phyloP scores from a whole-genome alignment of 2,888 invertebrate species.

The Hemithea aestivaria region DNA sequence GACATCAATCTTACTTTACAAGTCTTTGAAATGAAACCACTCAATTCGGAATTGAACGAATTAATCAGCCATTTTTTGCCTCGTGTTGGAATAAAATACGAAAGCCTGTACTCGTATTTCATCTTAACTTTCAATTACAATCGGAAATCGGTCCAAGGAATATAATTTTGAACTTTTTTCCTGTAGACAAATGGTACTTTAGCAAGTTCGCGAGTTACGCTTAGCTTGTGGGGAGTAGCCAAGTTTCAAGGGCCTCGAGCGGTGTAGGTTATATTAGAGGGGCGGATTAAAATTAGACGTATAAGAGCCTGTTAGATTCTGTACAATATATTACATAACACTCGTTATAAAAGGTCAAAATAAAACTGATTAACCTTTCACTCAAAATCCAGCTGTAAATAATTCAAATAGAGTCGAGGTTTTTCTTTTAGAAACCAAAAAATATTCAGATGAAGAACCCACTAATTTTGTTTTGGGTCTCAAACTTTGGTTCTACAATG shows the following conservation, averaged over 20 bases:
- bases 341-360: too few species aligned
- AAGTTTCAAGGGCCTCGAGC: slow-evolving; percentile 34
- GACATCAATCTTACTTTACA: neutral
- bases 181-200: slow-evolving; percentile 45
- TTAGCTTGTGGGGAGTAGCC: slow-evolving; percentile 26
- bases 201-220: slow-evolving; percentile 40
- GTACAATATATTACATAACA: too few species aligned
- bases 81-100: slow-evolving; percentile 12
- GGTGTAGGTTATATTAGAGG: slow-evolving; percentile 16
- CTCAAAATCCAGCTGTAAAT: too few species aligned
- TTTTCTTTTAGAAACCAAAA: too few species aligned
- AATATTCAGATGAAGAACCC: too few species aligned
- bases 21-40: slow-evolving; percentile 1
- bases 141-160: slow-evolving; percentile 41
- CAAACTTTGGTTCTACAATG: too few species aligned
- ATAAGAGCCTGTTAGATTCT: too few species aligned
- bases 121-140: slow-evolving; percentile 41
- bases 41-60: slow-evolving; percentile 9
- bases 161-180: slow-evolving; percentile 45
- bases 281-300: too few species aligned
- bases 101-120: slow-evolving; percentile 34
- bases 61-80: slow-evolving; percentile 13
- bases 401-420: too few species aligned
- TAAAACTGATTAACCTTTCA: too few species aligned
- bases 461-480: too few species aligned